Base-by-base conservation (phyloP, 2,797 vertebrate species). In the Nyctalus aviator region DNA sequence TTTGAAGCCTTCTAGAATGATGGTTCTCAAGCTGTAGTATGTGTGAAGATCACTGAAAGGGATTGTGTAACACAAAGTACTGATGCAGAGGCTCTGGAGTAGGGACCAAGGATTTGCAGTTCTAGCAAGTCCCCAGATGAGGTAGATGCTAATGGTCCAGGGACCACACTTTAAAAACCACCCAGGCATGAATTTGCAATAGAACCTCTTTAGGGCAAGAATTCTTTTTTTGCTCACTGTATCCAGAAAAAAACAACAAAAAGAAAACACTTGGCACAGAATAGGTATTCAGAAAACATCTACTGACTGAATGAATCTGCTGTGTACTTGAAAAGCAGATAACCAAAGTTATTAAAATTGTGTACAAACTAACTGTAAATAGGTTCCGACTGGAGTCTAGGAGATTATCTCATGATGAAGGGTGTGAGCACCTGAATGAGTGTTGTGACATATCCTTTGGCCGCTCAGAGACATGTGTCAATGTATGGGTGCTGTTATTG, bases 211-310 rank as follows among this genome's bases (percentile, higher is more conserved):
- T 25, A 85, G 32, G n/a, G 14, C n/a, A 75, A 73, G 2, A 25
- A 23, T 30, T 62, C 23, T 37, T 46, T 35, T 68, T 68, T n/a
- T 50, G 27, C 30, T 78, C 5, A 3, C 27, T 15, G 14, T n/a
- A 55, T 82, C 76, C 66, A 57, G 62, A 90, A 53, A 71, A 89
- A 48, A 92, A 92, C 90, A 92, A 48, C 62, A n/a, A n/a, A 6
- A 92, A 92, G 90, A 92, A 48, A 68, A 91, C 17, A 62, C 14
- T 41, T 71, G 11, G 37, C 23, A 78, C 30, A 55, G 25, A 35
- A 66, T 3, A 68, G 27, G 18, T 73, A 78, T 46, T 73, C 86
- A 84, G 62, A 82, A 88, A 94, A 50, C 50, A 62, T 72, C 76
- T 59, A 53, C 32, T 68, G 35, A 78, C 37, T 23, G 23, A 93